Evolutionary conservation across 2,113 vertebrate species (phyloP), one percentile per base, ranked within the genome.

Genomic region (Marmota monax): DNA sequence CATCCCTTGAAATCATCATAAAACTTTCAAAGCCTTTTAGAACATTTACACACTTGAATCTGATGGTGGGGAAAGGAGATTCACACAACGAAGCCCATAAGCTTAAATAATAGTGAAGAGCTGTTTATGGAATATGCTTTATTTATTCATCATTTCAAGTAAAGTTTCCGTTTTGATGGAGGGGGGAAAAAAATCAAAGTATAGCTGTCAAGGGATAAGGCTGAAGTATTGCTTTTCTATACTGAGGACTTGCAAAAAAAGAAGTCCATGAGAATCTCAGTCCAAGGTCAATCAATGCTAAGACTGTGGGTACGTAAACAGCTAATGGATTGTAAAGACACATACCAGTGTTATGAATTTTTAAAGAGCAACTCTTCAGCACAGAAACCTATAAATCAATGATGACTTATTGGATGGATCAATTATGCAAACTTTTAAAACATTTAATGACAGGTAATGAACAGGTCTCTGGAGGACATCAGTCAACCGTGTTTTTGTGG

Each of bases 1-100:
- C 99, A 99, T 99, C 99, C 99, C 99, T 99, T 99, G 99, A 99
- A 99, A 99, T 99, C 99, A 99, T 99, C 99, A 99, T 99, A 99
- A 99, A 99, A 99, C 99, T 99, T 99, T 99, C 99, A 99, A 99
- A 99, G 98, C 99, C 99, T 99, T 99, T 99, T 99, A 99, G 99
- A 99, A 99, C 99, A 99, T 99, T 99, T 99, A 99, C 99, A 99
- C 99, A 99, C 99, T 99, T 99, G 99, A 99, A 99, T 99, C 99
- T 99, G 99, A 99, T 99, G 99, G 99, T 98, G 93, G 98, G 98
- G 98, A 99, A 99, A 98, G 98, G 98, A 99, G 99, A 98, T 99
- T 99, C 99, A 99, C 99, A 99, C 99, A 99, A 98, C 96, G 97
- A 98, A 98, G 98, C 98, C 99, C 98, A 78, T 98, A 99, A 99